A percentile compares a stretch with the other conserved stretches of the same genome.
phyloP scores from a whole-genome alignment of 2,113 vertebrate species.

The Galbula dea region DNA sequence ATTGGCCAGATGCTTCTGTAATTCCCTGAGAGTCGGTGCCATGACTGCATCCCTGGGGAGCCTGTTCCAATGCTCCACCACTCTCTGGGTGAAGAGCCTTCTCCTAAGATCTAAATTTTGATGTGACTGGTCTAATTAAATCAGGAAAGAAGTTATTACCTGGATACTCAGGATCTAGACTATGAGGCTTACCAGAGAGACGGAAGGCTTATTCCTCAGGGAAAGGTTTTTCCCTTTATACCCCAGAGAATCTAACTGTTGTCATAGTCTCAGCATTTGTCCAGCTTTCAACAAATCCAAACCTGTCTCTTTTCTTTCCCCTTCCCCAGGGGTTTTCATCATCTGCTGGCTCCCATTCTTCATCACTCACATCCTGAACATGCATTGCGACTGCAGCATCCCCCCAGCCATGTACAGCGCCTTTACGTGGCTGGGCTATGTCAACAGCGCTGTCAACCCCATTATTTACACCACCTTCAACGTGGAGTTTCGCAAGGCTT shows the following conservation, averaged over 20 bases:
- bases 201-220: neutral
- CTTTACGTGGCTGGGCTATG: conserved; percentile 97
- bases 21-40: no score
- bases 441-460: conserved; percentile 97
- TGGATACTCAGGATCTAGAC: neutral
- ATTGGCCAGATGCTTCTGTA: no score
- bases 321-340: conserved; percentile 91
- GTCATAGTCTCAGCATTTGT: neutral
- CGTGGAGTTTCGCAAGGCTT: conserved; percentile 96
- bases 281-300: neutral
- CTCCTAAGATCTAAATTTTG: no score
- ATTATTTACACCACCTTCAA: conserved; percentile 99
- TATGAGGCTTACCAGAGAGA: neutral
- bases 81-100: no score
- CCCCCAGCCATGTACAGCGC: conserved; percentile 91
- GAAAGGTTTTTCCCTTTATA: neutral
- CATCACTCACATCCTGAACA: conserved; percentile 98
- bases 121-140: neutral
- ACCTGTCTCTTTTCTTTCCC: neutral
- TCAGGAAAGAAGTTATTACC: neutral
- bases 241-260: neutral
- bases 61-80: no score
- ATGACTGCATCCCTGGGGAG: no score
- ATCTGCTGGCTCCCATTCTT: conserved; percentile 99
- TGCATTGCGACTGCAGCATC: conserved; percentile 92